Evolutionary conservation across 2,113 vertebrate genomes (phyloP).

Genomic region (Etia nguti): DNA sequence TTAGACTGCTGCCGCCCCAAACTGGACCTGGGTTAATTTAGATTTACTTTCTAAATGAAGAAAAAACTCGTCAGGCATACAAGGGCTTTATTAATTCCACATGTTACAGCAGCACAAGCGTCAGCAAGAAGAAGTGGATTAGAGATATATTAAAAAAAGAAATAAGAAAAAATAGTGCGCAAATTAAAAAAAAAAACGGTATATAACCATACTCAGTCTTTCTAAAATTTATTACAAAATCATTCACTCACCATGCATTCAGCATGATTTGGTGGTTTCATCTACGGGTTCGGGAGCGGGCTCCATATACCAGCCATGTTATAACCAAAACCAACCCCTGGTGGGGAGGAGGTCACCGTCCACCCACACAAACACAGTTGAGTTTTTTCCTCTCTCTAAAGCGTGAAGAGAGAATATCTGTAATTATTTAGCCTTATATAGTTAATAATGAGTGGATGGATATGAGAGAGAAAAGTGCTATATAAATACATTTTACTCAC

Average conservation of each 20-base stretch:
- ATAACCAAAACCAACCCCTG: not conserved
- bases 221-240: not conserved
- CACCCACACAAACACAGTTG: not conserved
- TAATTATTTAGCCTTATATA: fast-evolving
- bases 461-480: not conserved
- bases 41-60: not conserved
- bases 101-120: not conserved
- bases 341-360: fast-evolving
- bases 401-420: not conserved
- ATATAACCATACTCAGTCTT: not conserved
- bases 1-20: fast-evolving
- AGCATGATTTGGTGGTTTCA: not conserved
- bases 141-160: not conserved
- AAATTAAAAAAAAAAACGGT: fast-evolving
- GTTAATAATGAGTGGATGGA: not conserved
- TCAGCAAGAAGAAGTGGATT: not conserved
- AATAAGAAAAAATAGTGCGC: not conserved
- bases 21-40: not conserved
- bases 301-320: not conserved
- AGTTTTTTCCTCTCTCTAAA: not conserved
- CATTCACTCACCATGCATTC: not conserved
- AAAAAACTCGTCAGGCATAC: not conserved
- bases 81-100: not conserved
- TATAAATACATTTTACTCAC: not conserved
- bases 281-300: not conserved